A percentile compares a stretch with the other conserved stretches of the same genome.
Evolutionary conservation across 2,888 invertebrate species (phyloP).

Genomic region (Chalcis sispes): DNA sequence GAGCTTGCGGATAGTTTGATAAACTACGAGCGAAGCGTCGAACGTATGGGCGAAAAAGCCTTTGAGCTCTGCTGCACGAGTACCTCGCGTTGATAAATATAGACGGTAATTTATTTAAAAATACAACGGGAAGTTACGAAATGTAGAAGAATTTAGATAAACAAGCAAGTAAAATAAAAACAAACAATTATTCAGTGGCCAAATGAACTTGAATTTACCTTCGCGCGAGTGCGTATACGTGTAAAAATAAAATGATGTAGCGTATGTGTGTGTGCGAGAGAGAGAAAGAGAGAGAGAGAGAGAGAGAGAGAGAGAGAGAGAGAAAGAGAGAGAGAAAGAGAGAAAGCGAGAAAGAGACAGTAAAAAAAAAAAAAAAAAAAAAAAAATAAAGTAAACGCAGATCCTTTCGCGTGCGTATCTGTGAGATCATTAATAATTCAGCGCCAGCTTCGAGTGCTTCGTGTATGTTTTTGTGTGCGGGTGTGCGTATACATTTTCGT

Average conservation of each 20-base stretch:
- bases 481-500: not conserved
- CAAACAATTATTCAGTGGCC: slow-evolving; percentile 53
- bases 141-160: slow-evolving; percentile 25
- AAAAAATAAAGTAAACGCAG: not conserved
- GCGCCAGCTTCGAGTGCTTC: slow-evolving; percentile 41
- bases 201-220: slow-evolving; percentile 46
- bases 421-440: slow-evolving; percentile 47
- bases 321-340: too few species aligned
- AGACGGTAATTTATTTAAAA: too few species aligned
- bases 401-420: slow-evolving; percentile 8
- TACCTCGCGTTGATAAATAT: too few species aligned
- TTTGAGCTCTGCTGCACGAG: too few species aligned
- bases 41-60: too few species aligned
- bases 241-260: not conserved
- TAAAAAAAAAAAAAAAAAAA: not conserved
- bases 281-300: too few species aligned
- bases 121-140: too few species aligned
- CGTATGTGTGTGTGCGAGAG: not conserved
- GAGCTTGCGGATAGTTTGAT: too few species aligned
- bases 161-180: slow-evolving; percentile 6
- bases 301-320: too few species aligned
- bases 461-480: slow-evolving; percentile 1
- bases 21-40: too few species aligned
- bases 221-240: slow-evolving; percentile 6
- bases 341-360: not conserved